These are phyloP conservation scores for Mechanitis messenoides DNA, from an alignment of 2,888 invertebrate genomes.

Conservation along the genomic window DNA sequence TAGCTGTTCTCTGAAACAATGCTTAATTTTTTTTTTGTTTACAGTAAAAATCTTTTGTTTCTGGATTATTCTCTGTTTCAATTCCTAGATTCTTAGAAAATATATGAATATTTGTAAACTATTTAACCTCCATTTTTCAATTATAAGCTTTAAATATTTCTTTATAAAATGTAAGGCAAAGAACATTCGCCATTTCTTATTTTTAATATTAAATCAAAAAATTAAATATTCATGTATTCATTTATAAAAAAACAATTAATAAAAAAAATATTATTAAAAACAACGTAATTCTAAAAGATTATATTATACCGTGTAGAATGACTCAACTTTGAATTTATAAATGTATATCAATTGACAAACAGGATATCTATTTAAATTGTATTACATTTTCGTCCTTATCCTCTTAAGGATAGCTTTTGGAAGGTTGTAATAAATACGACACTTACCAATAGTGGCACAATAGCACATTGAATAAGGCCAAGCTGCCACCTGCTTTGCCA, in stretches of 20 bases:
- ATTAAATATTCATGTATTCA: too few species aligned
- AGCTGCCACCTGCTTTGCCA: slow-evolving; percentile 56
- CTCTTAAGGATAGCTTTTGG: slow-evolving; percentile 13
- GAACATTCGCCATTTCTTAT: too few species aligned
- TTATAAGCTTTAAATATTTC: too few species aligned
- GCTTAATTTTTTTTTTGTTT: slow-evolving; percentile 11
- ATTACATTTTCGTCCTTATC: slow-evolving; percentile 4
- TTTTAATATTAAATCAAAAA: too few species aligned
- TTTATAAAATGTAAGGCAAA: too few species aligned
- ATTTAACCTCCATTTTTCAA: too few species aligned
- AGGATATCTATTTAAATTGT: background rate
- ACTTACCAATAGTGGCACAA: slow-evolving; percentile 65
- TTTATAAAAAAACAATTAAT: too few species aligned
- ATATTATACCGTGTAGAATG: too few species aligned
- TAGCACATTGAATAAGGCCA: slow-evolving; percentile 52
- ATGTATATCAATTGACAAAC: slow-evolving; percentile 6
- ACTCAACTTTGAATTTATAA: background rate
- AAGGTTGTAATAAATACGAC: slow-evolving; percentile 50
- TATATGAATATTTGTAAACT: too few species aligned
- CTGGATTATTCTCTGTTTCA: background rate
- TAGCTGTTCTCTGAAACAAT: slow-evolving; percentile 11
- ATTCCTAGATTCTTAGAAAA: background rate
- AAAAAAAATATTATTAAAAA: too few species aligned
- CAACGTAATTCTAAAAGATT: too few species aligned
- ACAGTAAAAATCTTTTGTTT: slow-evolving; percentile 3